Conservation (phyloP, 2,797 vertebrate species). For the Paramormyrops hopkinsi region DNA sequence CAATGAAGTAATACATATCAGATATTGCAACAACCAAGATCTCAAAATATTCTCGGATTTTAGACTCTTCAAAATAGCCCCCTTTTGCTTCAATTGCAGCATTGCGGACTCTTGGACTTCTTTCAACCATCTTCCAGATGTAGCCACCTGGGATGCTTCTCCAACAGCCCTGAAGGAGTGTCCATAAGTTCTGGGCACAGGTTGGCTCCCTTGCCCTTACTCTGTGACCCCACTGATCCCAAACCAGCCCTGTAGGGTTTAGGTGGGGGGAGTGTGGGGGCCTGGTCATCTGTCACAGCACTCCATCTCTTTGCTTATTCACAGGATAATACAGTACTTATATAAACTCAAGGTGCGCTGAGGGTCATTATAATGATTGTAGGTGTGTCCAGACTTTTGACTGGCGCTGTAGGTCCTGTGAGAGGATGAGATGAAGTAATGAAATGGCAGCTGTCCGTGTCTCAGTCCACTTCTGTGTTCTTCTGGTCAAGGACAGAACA, state of each 20-base stretch:
- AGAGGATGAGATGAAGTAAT: conserved; percentile 81
- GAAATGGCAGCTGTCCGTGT: conserved; percentile 68
- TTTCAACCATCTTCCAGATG: not conserved
- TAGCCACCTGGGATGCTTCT: not conserved
- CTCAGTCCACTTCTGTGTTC: conserved; percentile 64
- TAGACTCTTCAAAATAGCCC: not conserved
- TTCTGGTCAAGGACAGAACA: conserved; percentile 59
- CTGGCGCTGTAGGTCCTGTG: conserved; percentile 66
- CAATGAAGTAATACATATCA: not conserved
- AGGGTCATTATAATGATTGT: not conserved
- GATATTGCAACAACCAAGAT: not conserved
- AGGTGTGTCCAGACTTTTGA: not conserved
- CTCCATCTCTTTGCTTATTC: not conserved
- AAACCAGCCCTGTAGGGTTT: not conserved
- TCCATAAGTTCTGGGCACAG: not conserved
- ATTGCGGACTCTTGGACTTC: not conserved
- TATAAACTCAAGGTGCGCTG: not conserved
- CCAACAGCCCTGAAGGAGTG: not conserved
- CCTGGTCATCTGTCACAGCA: not conserved
- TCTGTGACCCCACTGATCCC: not conserved
- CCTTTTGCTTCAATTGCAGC: not conserved
- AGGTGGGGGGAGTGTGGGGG: not conserved
- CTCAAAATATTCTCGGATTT: not conserved
- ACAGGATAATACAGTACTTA: not conserved
- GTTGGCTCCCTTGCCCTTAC: not conserved